These are phyloP conservation scores for Delia radicum DNA, from an alignment of 1,140 invertebrate species.

Conservation along the genomic window DNA sequence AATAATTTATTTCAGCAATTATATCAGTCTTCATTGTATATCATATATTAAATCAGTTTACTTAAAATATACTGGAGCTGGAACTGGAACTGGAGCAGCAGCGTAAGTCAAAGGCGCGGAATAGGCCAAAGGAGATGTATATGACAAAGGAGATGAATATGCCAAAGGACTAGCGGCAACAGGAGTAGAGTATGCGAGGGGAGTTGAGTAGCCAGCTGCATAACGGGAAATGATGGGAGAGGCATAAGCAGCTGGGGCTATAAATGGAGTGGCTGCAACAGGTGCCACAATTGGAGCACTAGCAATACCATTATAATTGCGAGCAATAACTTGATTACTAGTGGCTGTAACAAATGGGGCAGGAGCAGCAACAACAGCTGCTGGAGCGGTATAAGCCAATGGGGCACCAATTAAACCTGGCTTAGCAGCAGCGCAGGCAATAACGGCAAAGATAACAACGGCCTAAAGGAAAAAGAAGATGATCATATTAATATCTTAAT, in stretches of 20 bases:
- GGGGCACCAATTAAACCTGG: constrained; percentile 36
- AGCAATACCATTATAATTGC: constrained; percentile 56
- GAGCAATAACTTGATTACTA: constrained; percentile 57
- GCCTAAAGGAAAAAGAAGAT: constrained; percentile 7
- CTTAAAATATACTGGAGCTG: background rate
- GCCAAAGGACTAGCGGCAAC: constrained; percentile 30
- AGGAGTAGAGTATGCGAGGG: constrained; percentile 32
- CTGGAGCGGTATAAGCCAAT: constrained; percentile 35
- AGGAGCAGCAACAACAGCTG: constrained; percentile 37
- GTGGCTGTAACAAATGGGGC: constrained; percentile 55
- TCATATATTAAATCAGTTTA: too few relatives aligned
- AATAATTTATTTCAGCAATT: too few relatives aligned
- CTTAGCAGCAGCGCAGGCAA: constrained; percentile 33
- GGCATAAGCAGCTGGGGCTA: constrained; percentile 32
- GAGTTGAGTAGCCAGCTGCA: constrained; percentile 35
- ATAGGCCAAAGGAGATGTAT: constrained; percentile 27
- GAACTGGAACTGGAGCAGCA: constrained; percentile 10
- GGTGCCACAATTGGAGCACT: constrained; percentile 41
- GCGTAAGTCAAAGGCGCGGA: constrained; percentile 14
- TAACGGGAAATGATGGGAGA: constrained; percentile 23
- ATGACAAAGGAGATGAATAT: constrained; percentile 33
- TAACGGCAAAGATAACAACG: constrained; percentile 30
- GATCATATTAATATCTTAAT: background rate
- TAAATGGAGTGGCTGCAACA: constrained; percentile 21
- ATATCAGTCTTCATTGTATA: too few relatives aligned